phyloP scores from a whole-genome alignment of 2,113 vertebrate genomes.

The Eretmochelys imbricata region DNA sequence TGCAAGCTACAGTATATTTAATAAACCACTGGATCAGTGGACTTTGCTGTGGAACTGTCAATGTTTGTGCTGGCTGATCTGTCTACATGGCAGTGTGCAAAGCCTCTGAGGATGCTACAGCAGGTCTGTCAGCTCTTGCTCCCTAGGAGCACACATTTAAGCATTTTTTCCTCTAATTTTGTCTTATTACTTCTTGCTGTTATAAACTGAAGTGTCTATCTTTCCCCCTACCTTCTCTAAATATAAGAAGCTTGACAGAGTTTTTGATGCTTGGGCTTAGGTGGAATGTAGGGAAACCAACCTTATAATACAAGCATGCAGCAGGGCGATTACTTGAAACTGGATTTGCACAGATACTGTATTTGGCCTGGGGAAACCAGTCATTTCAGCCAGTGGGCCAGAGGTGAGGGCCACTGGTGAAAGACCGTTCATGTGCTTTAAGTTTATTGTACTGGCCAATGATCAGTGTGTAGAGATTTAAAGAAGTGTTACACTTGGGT shows the following conservation, averaged over 20 bases:
- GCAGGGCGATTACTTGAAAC: constrained; percentile 45
- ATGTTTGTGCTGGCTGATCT: constrained; percentile 65
- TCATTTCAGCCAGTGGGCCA: constrained; percentile 48
- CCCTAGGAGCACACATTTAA: constrained; percentile 7
- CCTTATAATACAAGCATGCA: constrained; percentile 39
- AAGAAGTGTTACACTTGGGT: constrained; percentile 73
- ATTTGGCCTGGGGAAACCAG: background rate
- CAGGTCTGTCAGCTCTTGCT: constrained; percentile 35
- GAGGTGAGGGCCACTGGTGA: constrained; percentile 36
- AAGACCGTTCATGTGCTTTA: constrained; percentile 61
- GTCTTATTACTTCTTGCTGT: constrained; percentile 48
- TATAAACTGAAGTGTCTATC: constrained; percentile 58
- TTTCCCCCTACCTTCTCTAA: constrained; percentile 41
- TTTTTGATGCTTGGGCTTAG: constrained; percentile 29
- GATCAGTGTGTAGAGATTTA: constrained; percentile 48
- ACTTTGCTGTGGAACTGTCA: constrained; percentile 60
- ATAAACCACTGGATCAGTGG: constrained; percentile 64
- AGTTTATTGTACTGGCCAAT: constrained; percentile 29
- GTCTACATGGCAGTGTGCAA: constrained; percentile 16
- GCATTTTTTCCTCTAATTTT: constrained; percentile 59
- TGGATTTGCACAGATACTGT: constrained; percentile 9
- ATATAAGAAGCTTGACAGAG: constrained; percentile 50
- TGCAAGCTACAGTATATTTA: constrained; percentile 51
- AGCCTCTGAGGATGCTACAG: constrained; percentile 40
- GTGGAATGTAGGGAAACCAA: constrained; percentile 37